Evolutionary conservation across 2,888 invertebrate genomes (phyloP), one percentile per base, ranked within the genome.

Genomic region (Habrosyne pyritoides): DNA sequence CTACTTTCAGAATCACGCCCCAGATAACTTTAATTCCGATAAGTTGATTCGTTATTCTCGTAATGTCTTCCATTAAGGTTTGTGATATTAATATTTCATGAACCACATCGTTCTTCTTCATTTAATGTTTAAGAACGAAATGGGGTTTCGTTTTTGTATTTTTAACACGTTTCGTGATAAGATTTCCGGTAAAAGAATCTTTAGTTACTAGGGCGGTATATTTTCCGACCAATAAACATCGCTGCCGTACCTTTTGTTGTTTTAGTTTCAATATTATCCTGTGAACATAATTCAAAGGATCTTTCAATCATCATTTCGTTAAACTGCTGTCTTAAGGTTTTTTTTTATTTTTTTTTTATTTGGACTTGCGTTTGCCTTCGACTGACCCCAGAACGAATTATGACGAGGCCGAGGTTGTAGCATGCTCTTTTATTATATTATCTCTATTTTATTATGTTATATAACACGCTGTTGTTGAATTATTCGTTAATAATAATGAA

Each of bases 1-100:
- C 12, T 60, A 55, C 62, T 47, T 52, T 52, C 51, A 50, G 52
- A 65, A 66, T 63, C 67, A 65, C 60, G 65, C 60, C 55, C 58
- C 55, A 48, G 52, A 60, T 58, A 58, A 54, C 47, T 60, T 24
- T 56, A 60, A 42, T 42, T 8, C 42, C 14, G 18, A 42, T 42
- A 42, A 18, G 18, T 36, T 14, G 36, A n/a, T 6, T 18, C 18
- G 8, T 8, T 36, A 33, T 36, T 18, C 42, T 42, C 42, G 42
- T 42, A 42, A 42, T 42, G 42, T 42, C 14, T 18, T 14, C 42
- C 42, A 18, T 42, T 18, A 42, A 8, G 8, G 42, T 42, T 42
- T 42, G 42, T 8, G 42, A 42, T 18, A 42, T 42, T 18, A 42
- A 42, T 42, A 42, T 42, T 42, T 18, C 42, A 42, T 42, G 42